phyloP scores from a whole-genome alignment of 2,888 invertebrate genomes.

The Miltochrista miniata region DNA sequence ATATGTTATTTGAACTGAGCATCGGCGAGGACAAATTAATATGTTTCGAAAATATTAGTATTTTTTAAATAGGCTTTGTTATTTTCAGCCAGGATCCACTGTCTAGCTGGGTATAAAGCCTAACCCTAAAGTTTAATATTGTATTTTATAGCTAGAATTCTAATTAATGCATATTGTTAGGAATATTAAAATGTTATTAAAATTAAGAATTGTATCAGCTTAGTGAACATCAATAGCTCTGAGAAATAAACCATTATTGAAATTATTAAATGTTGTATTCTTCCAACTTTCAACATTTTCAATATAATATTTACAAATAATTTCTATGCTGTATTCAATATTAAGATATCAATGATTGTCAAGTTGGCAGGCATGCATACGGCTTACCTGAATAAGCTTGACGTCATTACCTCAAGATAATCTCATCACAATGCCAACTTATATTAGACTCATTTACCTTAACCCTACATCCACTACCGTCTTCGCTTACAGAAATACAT shows the following conservation, averaged over 20 bases:
- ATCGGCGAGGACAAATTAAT: conserved; percentile 38
- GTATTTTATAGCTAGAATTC: conserved; percentile 83
- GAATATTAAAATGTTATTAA: conserved; percentile 79
- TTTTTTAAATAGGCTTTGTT: conserved; percentile 47
- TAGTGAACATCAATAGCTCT: conserved; percentile 84
- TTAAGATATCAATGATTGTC: conserved; percentile 13
- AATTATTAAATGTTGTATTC: conserved; percentile 80
- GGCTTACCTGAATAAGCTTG: conserved; percentile 29
- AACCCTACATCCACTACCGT: conserved; percentile 10
- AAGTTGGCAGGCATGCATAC: conserved; percentile 27
- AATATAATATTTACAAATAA: conserved; percentile 12
- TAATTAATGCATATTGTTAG: conserved; percentile 83
- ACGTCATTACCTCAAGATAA: conserved; percentile 27
- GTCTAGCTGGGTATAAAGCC: conserved; percentile 58
- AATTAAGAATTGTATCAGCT: conserved; percentile 83
- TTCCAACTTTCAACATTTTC: conserved; percentile 43
- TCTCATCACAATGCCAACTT: conserved; percentile 29
- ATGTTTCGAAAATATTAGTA: conserved; percentile 36
- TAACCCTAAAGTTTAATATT: conserved; percentile 72
- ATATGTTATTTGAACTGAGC: conserved; percentile 14
- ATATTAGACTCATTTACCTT: conserved; percentile 27
- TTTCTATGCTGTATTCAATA: conserved; percentile 15
- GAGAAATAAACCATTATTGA: conserved; percentile 81
- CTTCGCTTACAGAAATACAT: conserved; percentile 11
- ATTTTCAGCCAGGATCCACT: conserved; percentile 48